Evolutionary conservation across 2,113 vertebrate species (phyloP).

Genomic region (Myxocyprinus asiaticus): DNA sequence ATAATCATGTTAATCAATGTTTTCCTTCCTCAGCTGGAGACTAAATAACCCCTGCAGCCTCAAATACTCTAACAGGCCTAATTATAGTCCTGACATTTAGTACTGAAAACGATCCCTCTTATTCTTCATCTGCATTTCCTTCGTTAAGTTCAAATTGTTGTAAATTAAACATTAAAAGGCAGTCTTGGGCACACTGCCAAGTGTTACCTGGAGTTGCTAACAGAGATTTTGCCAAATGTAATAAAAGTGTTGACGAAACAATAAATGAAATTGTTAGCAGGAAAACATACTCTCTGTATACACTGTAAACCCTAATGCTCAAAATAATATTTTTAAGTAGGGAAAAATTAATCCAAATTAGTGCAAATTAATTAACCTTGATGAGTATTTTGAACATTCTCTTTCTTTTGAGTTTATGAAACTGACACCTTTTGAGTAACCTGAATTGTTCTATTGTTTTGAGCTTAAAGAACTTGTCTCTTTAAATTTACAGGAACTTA

Average conservation of each 20-base stretch:
- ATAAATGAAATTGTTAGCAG: slow-evolving; percentile 70
- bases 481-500: too few species aligned
- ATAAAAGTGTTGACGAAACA: slow-evolving; percentile 66
- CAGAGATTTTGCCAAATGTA: slow-evolving; percentile 58
- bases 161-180: slow-evolving; percentile 77
- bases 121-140: slow-evolving; percentile 71
- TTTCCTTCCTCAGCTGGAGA: slow-evolving; percentile 69
- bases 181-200: slow-evolving; percentile 68
- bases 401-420: too few species aligned
- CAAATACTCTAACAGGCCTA: slow-evolving; percentile 75
- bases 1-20: slow-evolving; percentile 72
- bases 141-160: slow-evolving; percentile 75
- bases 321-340: too few species aligned
- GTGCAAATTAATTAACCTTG: too few species aligned
- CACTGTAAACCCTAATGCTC: too few species aligned
- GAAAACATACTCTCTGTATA: slow-evolving; percentile 2
- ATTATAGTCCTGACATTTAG: slow-evolving; percentile 78
- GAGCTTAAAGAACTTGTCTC: too few species aligned
- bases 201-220: slow-evolving; percentile 57
- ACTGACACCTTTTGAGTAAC: too few species aligned
- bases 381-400: too few species aligned
- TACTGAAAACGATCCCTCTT: slow-evolving; percentile 70
- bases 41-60: slow-evolving; percentile 58
- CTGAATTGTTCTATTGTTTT: too few species aligned
- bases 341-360: too few species aligned